Conservation (phyloP, 35 echinoderm and acorn worm species). For the Stichopus chloronotus region DNA sequence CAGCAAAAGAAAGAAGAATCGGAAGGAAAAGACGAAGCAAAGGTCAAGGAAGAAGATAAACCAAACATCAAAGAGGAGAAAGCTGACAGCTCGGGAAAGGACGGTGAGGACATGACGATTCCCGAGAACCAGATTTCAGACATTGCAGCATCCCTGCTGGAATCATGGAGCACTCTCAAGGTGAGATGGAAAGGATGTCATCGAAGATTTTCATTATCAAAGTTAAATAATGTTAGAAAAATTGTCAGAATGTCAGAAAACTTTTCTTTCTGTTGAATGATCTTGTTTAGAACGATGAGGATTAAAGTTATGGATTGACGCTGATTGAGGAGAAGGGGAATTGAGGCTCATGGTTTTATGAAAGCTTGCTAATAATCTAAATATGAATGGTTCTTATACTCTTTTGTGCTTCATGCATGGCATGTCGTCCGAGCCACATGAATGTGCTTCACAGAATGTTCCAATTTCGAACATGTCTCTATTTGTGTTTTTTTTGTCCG, state of each 20-base stretch:
- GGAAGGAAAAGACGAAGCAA: not conserved
- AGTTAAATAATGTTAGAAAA: no score
- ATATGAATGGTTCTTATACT: no score
- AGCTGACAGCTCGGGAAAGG: not conserved
- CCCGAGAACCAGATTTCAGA: slow-evolving; percentile 53
- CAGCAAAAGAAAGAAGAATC: not conserved
- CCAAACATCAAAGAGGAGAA: not conserved
- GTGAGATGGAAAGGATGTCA: slow-evolving; percentile 43
- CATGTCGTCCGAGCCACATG: no score
- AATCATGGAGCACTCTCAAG: slow-evolving; percentile 87
- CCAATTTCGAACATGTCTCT: not conserved
- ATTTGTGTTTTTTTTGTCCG: not conserved
- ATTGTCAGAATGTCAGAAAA: not conserved
- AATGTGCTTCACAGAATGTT: no score
- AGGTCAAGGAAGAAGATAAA: not conserved
- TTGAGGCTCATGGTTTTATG: no score
- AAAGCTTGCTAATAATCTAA: no score
- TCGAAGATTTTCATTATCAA: not conserved
- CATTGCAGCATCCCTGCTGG: slow-evolving; percentile 70
- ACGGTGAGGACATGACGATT: not conserved
- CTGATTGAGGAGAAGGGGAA: not conserved
- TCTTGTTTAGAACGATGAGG: no score
- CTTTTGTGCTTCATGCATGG: no score
- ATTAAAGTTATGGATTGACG: not conserved
- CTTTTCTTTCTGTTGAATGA: not conserved